phyloP scores from a whole-genome alignment of 2,888 invertebrate genomes.

The Drosophila bunnanda region DNA sequence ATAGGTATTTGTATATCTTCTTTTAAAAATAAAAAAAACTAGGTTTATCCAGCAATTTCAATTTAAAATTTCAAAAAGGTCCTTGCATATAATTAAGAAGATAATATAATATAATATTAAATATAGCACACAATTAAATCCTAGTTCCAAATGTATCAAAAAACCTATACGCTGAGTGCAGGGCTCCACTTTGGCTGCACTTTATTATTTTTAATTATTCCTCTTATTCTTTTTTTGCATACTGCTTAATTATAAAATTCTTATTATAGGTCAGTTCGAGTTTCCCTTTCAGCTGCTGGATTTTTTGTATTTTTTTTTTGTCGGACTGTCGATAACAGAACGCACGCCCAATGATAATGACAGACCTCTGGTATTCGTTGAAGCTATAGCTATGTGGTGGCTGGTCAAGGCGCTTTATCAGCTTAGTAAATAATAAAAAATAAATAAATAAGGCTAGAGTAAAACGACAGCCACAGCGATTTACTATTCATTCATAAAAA shows the following conservation, averaged over 20 bases:
- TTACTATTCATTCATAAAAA: constrained; percentile 69
- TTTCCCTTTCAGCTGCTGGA: constrained; percentile 66
- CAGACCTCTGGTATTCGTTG: constrained; percentile 1
- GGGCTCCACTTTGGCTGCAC: constrained; percentile 9
- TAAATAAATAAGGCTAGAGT: constrained; percentile 34
- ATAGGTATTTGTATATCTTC: too few species aligned
- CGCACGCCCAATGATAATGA: constrained; percentile 28
- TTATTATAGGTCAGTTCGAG: constrained; percentile 78
- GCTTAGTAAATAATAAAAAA: constrained; percentile 44
- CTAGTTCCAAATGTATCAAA: neutral
- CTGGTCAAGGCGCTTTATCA: constrained; percentile 69
- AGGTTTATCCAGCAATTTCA: neutral
- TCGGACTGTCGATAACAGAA: constrained; percentile 42
- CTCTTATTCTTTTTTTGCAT: constrained; percentile 17
- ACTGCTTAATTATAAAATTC: constrained; percentile 56
- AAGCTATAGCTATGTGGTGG: constrained; percentile 30
- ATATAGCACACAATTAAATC: neutral
- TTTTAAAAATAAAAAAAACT: too few species aligned
- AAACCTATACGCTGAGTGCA: neutral
- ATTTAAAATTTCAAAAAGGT: neutral
- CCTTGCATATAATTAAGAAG: neutral
- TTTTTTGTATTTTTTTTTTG: constrained; percentile 8
- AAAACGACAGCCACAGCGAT: constrained; percentile 18
- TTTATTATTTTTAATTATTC: constrained; percentile 15
- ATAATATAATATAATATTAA: neutral